Percentiles rank a stretch among this genome's conserved stretches.
These are phyloP conservation scores for Leptatherina wallacei DNA, from an alignment of 2,797 vertebrate species.

Conservation along the genomic window DNA sequence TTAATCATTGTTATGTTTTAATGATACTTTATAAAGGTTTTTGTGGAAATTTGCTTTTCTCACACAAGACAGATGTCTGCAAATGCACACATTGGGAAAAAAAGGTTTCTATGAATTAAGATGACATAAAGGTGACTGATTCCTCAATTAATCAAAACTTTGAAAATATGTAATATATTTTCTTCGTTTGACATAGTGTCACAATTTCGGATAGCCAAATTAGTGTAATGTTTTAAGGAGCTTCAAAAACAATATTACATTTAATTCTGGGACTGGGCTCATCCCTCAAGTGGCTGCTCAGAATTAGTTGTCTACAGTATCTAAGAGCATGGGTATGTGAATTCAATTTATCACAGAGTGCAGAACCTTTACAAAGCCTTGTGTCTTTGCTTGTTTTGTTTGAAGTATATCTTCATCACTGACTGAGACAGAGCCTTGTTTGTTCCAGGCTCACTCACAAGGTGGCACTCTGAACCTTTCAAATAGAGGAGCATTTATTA, in stretches of 20 bases:
- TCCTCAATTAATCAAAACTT: slow-evolving; percentile 4
- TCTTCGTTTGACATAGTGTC: slow-evolving; percentile 25
- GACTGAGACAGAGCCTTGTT: not conserved
- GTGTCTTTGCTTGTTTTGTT: not conserved
- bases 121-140: not conserved
- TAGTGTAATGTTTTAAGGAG: slow-evolving; percentile 6
- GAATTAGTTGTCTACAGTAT: slow-evolving; percentile 17
- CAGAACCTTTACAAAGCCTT: not conserved
- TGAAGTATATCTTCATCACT: not conserved
- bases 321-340: not conserved
- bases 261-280: slow-evolving; percentile 24
- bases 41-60: not conserved
- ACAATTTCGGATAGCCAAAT: slow-evolving; percentile 24
- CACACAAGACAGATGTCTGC: not conserved
- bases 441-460: slow-evolving; percentile 51
- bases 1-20: no score
- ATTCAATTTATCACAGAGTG: not conserved
- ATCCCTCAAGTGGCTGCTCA: slow-evolving; percentile 32
- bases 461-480: slow-evolving; percentile 63
- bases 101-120: not conserved
- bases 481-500: not conserved
- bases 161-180: not conserved
- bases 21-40: no score
- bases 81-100: not conserved
- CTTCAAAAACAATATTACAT: not conserved